These are phyloP conservation scores for Macrophya alboannulata DNA, from an alignment of 2,888 invertebrate species.

Conservation along the genomic window DNA sequence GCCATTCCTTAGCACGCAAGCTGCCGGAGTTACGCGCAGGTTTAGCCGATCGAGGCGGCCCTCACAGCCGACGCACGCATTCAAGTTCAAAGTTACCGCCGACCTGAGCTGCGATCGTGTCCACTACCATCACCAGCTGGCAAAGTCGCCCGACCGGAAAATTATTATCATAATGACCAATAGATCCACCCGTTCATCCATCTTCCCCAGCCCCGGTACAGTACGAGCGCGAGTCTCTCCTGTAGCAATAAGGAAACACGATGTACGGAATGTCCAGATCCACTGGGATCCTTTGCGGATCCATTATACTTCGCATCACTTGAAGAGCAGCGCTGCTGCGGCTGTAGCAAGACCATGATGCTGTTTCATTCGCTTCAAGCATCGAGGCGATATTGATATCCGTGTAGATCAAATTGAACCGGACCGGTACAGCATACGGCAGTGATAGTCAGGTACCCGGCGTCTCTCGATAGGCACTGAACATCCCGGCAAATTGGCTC, in stretches of 20 bases:
- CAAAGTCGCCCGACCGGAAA: conserved; percentile 70
- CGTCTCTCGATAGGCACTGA: conserved; percentile 10
- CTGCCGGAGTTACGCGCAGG: conserved; percentile 51
- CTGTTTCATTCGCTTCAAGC: conserved; percentile 60
- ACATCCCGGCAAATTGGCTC: conserved; percentile 44
- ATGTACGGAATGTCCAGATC: conserved; percentile 75
- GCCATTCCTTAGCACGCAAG: conserved; percentile 53
- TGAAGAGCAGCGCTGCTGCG: neutral
- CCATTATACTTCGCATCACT: conserved; percentile 45
- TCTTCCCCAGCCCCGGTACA: conserved; percentile 52
- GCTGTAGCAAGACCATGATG: conserved; percentile 56
- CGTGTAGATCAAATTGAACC: conserved; percentile 60
- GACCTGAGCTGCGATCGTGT: conserved; percentile 43
- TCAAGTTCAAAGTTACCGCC: conserved; percentile 55
- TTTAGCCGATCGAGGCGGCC: conserved; percentile 44
- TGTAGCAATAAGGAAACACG: conserved; percentile 76
- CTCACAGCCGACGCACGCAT: conserved; percentile 46
- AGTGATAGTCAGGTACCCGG: conserved; percentile 30
- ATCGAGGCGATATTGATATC: conserved; percentile 65
- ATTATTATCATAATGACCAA: conserved; percentile 76
- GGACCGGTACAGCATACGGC: conserved; percentile 35
- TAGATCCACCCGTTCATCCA: conserved; percentile 66
- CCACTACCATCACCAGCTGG: conserved; percentile 45
- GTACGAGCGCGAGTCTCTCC: conserved; percentile 57
- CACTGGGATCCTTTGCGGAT: conserved; percentile 55